phyloP scores from a whole-genome alignment of 2,797 vertebrate genomes.

The Brachymystax lenok region DNA sequence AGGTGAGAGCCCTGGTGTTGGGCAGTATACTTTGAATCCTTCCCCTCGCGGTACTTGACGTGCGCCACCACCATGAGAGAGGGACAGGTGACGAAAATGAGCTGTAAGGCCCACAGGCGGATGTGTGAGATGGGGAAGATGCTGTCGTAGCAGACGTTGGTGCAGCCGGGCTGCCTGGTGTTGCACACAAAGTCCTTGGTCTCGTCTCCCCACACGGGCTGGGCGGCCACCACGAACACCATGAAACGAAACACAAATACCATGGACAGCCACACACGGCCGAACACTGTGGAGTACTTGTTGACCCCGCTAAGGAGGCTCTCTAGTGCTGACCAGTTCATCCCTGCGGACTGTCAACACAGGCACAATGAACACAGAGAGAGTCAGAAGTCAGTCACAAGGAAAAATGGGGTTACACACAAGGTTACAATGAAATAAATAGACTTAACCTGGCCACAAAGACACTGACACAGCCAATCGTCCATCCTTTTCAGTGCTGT shows the following conservation, averaged over 20 bases:
- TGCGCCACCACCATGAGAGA: slow-evolving; percentile 93
- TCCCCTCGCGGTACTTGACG: slow-evolving; percentile 84
- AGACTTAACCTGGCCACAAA: too few species aligned
- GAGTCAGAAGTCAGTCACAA: not conserved
- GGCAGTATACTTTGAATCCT: slow-evolving; percentile 69
- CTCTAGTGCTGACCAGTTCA: slow-evolving; percentile 90
- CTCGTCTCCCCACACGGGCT: slow-evolving; percentile 90
- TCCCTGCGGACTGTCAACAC: slow-evolving; percentile 54
- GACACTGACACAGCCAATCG: not conserved
- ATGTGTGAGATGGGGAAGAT: slow-evolving; percentile 84
- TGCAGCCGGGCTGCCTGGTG: slow-evolving; percentile 86
- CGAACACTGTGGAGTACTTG: slow-evolving; percentile 91
- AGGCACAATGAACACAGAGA: slow-evolving; percentile 18
- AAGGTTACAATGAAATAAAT: not conserved
- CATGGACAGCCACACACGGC: slow-evolving; percentile 92
- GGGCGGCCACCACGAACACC: slow-evolving; percentile 89
- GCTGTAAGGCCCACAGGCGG: slow-evolving; percentile 95
- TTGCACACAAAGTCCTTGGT: slow-evolving; percentile 92
- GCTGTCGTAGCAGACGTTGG: slow-evolving; percentile 87
- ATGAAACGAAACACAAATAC: slow-evolving; percentile 92
- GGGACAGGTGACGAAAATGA: slow-evolving; percentile 93
- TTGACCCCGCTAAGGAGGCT: slow-evolving; percentile 86
- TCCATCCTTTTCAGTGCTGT: not conserved
- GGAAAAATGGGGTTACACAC: not conserved
- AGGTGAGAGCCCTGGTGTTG: slow-evolving; percentile 58